Percentiles rank a stretch among this genome's conserved stretches.
Conservation (phyloP, 2,113 vertebrate genomes). For the Caracal caracal region DNA sequence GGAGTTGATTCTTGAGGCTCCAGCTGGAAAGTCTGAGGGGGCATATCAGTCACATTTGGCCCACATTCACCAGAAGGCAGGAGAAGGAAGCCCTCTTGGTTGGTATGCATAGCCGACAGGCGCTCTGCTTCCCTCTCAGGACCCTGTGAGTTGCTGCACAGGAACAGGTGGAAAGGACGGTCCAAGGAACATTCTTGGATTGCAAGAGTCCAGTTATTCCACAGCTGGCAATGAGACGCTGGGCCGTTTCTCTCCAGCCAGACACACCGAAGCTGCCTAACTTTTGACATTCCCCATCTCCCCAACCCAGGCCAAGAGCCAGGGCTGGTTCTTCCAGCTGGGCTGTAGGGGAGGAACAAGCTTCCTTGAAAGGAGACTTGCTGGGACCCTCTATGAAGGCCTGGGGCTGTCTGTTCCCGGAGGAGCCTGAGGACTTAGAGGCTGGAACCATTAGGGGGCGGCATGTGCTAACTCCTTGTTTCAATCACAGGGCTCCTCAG, state of each 20-base stretch:
- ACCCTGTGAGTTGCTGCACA: not conserved
- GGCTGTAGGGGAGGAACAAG: not conserved
- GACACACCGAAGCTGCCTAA: not conserved
- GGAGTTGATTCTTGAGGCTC: not conserved
- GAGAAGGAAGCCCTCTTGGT: not conserved
- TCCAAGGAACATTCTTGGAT: not conserved
- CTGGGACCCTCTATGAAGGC: not conserved
- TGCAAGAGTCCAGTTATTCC: not conserved
- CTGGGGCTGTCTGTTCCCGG: not conserved
- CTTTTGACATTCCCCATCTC: not conserved
- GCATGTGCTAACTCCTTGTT: slow-evolving; percentile 66
- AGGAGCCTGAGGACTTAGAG: not conserved
- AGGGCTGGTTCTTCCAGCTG: not conserved
- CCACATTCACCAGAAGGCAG: not conserved
- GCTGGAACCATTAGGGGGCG: slow-evolving; percentile 84
- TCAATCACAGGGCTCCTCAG: not conserved
- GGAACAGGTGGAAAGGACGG: not conserved
- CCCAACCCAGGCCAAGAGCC: not conserved
- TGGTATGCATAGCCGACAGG: not conserved
- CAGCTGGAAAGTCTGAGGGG: not conserved
- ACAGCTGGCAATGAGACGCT: not conserved
- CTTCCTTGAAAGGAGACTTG: not conserved
- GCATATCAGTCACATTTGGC: not conserved
- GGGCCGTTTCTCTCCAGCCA: not conserved
- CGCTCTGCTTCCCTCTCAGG: not conserved